These are phyloP conservation scores for Musca vetustissima DNA, from an alignment of 1,140 invertebrate genomes.

Conservation along the genomic window DNA sequence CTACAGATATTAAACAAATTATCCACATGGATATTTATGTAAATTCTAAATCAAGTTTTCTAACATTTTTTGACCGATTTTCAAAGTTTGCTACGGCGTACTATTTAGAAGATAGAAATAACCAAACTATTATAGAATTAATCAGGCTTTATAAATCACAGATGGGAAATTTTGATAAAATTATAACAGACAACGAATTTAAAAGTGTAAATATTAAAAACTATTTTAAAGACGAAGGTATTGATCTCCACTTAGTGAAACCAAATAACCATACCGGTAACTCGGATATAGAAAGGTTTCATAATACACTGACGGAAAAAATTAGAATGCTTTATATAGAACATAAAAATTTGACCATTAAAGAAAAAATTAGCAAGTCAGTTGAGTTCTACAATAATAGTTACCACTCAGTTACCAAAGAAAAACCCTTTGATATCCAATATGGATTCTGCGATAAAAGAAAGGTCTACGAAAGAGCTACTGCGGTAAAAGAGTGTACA, in stretches of 20 bases:
- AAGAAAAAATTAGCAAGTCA: neutral
- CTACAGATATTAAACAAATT: too few species aligned
- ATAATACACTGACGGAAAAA: too few species aligned
- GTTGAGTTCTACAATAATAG: neutral
- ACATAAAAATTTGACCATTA: too few species aligned
- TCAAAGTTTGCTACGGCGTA: neutral
- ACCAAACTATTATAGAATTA: neutral
- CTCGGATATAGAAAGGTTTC: too few species aligned
- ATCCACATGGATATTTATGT: too few species aligned
- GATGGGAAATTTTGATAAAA: neutral
- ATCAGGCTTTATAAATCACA: neutral
- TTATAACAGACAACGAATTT: constrained; percentile 5
- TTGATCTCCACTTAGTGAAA: neutral
- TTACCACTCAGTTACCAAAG: neutral
- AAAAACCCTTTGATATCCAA: neutral
- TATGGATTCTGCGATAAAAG: neutral
- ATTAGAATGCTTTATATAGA: constrained; percentile 1
- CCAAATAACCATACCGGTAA: constrained; percentile 1
- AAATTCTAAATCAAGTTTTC: neutral
- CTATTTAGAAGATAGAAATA: neutral
- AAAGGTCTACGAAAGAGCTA: neutral
- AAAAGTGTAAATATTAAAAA: constrained; percentile 13
- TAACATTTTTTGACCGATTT: constrained; percentile 5
- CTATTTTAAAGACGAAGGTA: neutral
- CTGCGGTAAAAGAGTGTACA: neutral